These are phyloP conservation scores for Eupithecia pulchellata DNA, from an alignment of 2,888 invertebrate genomes.

Conservation along the genomic window DNA sequence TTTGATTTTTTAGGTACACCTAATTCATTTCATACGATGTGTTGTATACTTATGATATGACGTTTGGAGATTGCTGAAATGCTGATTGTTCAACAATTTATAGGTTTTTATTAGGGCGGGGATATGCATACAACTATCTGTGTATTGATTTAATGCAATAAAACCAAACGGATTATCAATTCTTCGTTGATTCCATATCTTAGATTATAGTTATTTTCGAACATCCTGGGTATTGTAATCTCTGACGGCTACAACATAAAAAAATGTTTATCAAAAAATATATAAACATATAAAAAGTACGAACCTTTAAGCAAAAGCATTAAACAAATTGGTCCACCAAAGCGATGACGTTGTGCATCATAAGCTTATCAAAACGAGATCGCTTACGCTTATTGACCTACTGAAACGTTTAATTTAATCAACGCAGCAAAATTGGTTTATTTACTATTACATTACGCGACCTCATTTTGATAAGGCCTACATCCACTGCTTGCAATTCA, in stretches of 20 bases:
- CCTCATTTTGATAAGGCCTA: not conserved
- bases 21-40: too few species aligned
- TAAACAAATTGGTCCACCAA: not conserved
- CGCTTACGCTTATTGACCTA: slow-evolving; percentile 27
- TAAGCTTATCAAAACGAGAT: slow-evolving; percentile 25
- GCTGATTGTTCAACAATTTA: not conserved
- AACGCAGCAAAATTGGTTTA: not conserved
- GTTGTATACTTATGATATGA: too few species aligned
- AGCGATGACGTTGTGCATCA: not conserved
- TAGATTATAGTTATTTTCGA: not conserved
- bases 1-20: too few species aligned
- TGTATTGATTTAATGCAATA: not conserved
- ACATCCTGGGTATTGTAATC: not conserved
- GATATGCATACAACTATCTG: not conserved
- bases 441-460: not conserved
- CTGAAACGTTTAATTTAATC: slow-evolving; percentile 15
- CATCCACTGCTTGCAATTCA: not conserved
- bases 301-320: not conserved
- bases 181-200: not conserved
- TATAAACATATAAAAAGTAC: not conserved
- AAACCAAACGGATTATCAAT: not conserved
- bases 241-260: too few species aligned
- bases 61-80: too few species aligned
- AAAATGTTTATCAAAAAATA: too few species aligned
- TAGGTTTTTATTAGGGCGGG: not conserved